Evolutionary conservation across 1,140 invertebrate species (phyloP), one percentile per base, ranked within the genome.

Genomic region (Bombyx mandarina): DNA sequence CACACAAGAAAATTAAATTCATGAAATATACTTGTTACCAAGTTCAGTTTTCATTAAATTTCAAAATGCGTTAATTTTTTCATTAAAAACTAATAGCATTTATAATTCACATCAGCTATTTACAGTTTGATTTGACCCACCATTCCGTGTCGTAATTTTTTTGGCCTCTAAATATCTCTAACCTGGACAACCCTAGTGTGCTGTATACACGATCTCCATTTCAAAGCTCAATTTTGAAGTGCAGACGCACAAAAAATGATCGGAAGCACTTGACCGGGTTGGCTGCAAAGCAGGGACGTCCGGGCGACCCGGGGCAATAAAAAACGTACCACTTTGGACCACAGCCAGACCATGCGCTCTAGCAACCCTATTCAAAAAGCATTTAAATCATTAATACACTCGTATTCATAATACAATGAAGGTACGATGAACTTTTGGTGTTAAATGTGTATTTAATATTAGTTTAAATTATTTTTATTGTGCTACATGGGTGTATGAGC

Each of bases 251-350:
- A 77, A 75, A 79, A 78, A 79, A 70, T 65, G 60, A 54, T 42
- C 26, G 43, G 56, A 54, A 59, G 51, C 73, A 77, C 75, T 80
- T 80, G 77, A 77, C 70, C 68, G 69, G 57, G 54, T 59, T 54
- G 60, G 56, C 70, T 65, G 71, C 65, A 52, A 61, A 60, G 62
- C 60, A 63, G 50, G 65, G 26, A 35, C 26, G 26, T 35, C 26
- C 26, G 26, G 26, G 26, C 26, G 26, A 60, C 66, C 67, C 64
- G 67, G 61, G 66, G 69, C 68, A 69, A 84, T 75, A 82, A 82
- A 82, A 83, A 83, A 78, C 71, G 69, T 71, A 76, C 63, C 79
- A 76, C 72, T 81, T 82, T 84, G 79, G 79, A 77, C 67, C 69
- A 56, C 65, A 80, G 77, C 81, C 81, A 82, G 77, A 61, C 63